Conservation (phyloP, 2,113 vertebrate species). For the Pollachius pollachius region DNA sequence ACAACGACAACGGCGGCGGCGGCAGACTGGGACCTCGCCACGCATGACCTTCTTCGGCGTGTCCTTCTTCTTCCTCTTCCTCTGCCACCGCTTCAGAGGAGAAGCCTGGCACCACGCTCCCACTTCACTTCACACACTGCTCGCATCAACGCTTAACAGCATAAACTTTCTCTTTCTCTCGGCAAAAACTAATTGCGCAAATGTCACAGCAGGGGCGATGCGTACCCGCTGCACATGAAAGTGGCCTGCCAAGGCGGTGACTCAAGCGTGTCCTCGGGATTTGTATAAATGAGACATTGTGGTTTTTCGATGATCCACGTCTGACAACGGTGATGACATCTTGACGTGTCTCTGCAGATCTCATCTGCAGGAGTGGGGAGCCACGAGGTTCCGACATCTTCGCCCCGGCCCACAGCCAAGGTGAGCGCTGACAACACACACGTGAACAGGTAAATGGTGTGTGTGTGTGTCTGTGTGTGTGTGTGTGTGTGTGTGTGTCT, state of each 20-base stretch:
- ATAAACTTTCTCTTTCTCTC: no score
- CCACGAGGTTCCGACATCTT: neutral
- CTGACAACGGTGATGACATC: conserved; percentile 3
- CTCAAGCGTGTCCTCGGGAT: neutral
- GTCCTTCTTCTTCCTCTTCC: conserved; percentile 41
- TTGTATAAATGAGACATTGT: neutral
- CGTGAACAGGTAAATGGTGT: conserved; percentile 11
- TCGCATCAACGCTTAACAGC: no score
- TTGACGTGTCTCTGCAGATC: neutral
- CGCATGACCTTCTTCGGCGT: conserved; percentile 57
- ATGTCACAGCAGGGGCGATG: no score
- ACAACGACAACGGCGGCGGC: conserved; percentile 43
- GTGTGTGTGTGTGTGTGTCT: no score
- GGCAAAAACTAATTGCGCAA: no score
- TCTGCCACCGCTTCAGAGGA: neutral
- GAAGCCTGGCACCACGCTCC: conserved; percentile 3
- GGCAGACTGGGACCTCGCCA: conserved; percentile 29
- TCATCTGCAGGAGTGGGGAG: conserved; percentile 16
- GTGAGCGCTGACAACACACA: conserved; percentile 2
- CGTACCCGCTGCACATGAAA: no score
- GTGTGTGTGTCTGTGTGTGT: no score
- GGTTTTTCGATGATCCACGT: conserved; percentile 1
- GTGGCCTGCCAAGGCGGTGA: neutral
- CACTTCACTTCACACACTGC: conserved; percentile 4
- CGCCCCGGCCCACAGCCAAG: neutral